Conservation (phyloP, 2,888 invertebrate genomes). For the Lasius platythorax region DNA sequence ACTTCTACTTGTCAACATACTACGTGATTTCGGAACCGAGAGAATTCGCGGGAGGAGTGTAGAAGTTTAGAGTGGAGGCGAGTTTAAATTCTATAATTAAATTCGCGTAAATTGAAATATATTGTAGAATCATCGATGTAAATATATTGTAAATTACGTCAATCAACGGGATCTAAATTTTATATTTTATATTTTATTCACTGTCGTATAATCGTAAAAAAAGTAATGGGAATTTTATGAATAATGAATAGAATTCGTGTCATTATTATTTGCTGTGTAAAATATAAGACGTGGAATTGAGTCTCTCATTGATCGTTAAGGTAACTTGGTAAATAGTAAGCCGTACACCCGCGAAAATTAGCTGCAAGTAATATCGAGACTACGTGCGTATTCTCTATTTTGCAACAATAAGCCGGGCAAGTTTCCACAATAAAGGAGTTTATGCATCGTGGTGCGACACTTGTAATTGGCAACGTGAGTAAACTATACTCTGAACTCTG, state of each 20-base stretch:
- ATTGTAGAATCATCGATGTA: neutral
- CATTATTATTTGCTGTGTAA: neutral
- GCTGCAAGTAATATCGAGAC: neutral
- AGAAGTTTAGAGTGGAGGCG: neutral
- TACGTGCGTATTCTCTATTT: slow-evolving; percentile 5
- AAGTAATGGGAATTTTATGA: neutral
- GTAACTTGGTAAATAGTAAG: slow-evolving; percentile 1
- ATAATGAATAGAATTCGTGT: too few relatives aligned
- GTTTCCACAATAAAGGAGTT: slow-evolving; percentile 42
- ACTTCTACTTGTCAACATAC: neutral
- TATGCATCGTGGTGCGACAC: slow-evolving; percentile 12
- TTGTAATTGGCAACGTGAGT: slow-evolving; percentile 32
- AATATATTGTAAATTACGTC: neutral
- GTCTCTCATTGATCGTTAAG: neutral
- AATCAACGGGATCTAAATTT: neutral
- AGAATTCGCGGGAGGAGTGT: neutral
- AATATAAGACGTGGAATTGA: neutral
- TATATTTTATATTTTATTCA: neutral
- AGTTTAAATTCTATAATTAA: slow-evolving; percentile 4
- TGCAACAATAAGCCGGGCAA: slow-evolving; percentile 35
- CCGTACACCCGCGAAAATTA: slow-evolving; percentile 1
- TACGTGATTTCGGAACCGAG: neutral
- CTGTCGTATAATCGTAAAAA: neutral
- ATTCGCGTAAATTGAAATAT: neutral
- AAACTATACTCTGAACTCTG: slow-evolving; percentile 21